Base-by-base conservation (phyloP, 2,888 invertebrate species). In the Parnassius glacialis region DNA sequence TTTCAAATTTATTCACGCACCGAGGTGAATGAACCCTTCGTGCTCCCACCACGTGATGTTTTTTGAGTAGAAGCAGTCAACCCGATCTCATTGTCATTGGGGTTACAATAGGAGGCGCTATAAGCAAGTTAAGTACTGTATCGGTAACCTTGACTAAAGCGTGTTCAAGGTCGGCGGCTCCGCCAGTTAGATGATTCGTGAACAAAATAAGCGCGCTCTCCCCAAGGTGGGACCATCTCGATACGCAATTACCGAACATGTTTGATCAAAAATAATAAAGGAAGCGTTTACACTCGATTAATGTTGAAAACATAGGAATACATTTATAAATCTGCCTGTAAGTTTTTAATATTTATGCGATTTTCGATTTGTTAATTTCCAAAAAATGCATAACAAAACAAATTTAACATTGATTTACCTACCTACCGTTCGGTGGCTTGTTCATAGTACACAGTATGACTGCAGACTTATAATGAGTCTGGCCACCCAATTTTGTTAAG, bases 1-100 rank as follows among this genome's bases (percentile, higher is more conserved):
- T 76, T 82, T 80, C 76, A 79, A 85, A 87, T 84, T 84, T 82
- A 84, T 85, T 84, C 80, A 87, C 76, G 79, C 79, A 73, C 74
- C 64, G 75, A 75, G 88, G 83, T 89, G 77, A 85, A 76, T 79
- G 86, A 85, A 87, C 88, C 76, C 74, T 66, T 78, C 72, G 72
- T 78, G 76, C 79, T 81, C 83, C 83, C 74, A 78, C 78, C 72
- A 72, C 70, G 70, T 67, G 69, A 70, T 45, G 48, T 43, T 78
- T 84, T 83, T 84, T 81, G 76, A 76, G 71, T 71, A 67, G 68
- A 79, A 73, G 77, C 85, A 83, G 81, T 81, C 84, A 83, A 83
- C 83, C 81, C 77, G 76, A 86, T 83, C 83, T 74, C 79, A 81
- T 82, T 83, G 83, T 84, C 80, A 78, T 78, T 72, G 72, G 68